Conservation (phyloP, 2,797 vertebrate genomes). For the Kryptopterus vitreolus region DNA sequence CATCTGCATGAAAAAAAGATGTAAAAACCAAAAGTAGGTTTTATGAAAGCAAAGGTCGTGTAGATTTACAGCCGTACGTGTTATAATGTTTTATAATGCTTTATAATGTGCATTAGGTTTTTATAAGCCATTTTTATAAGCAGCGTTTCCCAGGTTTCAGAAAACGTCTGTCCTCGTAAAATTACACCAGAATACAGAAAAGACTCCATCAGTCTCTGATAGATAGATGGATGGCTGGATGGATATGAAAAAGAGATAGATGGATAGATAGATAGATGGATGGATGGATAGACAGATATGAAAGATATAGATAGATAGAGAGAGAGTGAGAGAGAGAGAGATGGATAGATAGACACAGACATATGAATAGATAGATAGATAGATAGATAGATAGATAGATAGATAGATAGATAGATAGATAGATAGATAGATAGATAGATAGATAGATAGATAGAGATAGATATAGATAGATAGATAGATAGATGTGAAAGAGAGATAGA, state of each 20-base stretch:
- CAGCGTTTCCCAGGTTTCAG: background rate
- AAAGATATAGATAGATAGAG: no score
- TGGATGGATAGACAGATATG: background rate
- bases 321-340: no score
- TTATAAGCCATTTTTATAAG: constrained; percentile 35
- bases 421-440: background rate
- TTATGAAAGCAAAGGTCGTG: constrained; percentile 34
- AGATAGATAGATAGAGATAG: no score
- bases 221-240: background rate
- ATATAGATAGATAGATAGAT: no score
- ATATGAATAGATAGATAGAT: no score
- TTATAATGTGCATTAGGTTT: constrained; percentile 39
- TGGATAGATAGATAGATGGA: background rate
- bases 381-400: background rate
- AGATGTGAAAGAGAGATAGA: no score
- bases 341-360: no score
- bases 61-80: background rate
- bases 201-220: background rate
- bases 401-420: background rate
- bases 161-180: constrained; percentile 11
- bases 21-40: constrained; percentile 11
- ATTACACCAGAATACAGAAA: no score
- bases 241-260: no score
- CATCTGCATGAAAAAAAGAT: background rate
- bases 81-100: no score